Conservation (phyloP, 2,888 invertebrate genomes). For the Agonopterix subpropinquella region DNA sequence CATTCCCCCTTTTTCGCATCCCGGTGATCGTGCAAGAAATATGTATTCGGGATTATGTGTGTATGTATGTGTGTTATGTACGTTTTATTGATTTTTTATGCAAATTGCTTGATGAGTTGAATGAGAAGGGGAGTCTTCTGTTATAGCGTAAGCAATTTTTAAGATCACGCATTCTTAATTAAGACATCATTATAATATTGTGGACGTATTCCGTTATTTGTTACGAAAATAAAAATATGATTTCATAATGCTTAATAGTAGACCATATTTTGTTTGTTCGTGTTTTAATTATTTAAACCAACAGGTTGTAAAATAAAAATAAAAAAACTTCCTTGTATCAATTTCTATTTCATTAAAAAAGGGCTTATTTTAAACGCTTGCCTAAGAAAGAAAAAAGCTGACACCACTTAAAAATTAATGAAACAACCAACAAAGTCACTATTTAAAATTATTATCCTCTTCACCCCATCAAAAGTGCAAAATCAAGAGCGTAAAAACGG, state of each 20-base stretch:
- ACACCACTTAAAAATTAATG: slow-evolving; percentile 13
- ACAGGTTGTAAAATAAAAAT: too few relatives aligned
- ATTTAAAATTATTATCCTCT: slow-evolving; percentile 48
- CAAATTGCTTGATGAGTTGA: slow-evolving; percentile 9
- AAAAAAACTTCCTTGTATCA: too few relatives aligned
- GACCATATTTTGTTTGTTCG: too few relatives aligned
- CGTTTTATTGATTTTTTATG: slow-evolving; percentile 23
- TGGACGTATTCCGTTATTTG: too few relatives aligned
- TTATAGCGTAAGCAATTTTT: too few relatives aligned
- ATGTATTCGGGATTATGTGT: slow-evolving; percentile 52
- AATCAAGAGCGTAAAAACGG: slow-evolving; percentile 43
- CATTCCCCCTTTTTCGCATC: slow-evolving; percentile 71
- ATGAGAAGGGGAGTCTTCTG: neutral
- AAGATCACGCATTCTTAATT: too few relatives aligned
- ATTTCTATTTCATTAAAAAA: too few relatives aligned
- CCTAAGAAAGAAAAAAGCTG: neutral
- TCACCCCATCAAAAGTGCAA: slow-evolving; percentile 35
- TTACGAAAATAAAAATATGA: too few relatives aligned
- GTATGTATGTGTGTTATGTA: slow-evolving; percentile 43
- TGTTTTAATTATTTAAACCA: too few relatives aligned
- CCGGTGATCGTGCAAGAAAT: slow-evolving; percentile 63
- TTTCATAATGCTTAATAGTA: too few relatives aligned
- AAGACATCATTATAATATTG: too few relatives aligned
- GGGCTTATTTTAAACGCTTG: neutral
- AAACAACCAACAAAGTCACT: slow-evolving; percentile 22